Base-by-base conservation (phyloP, 2,113 vertebrate species). In the Forbesichthys papilliferus region DNA sequence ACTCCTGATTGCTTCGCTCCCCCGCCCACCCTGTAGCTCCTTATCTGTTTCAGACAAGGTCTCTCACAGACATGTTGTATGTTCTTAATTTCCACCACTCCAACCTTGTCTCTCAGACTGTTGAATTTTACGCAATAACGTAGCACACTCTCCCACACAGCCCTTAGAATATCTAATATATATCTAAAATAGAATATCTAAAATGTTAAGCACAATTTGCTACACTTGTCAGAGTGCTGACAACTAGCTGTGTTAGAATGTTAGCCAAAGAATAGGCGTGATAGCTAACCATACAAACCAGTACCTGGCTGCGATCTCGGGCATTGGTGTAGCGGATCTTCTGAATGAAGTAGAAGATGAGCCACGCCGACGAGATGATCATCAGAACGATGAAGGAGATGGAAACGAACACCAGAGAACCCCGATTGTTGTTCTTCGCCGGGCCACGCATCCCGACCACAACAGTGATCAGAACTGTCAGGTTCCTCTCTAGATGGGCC, bases 301-400 rank as follows among this genome's bases (percentile, higher is more conserved):
- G 18, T 86, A 99, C 98, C 96, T 99, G 97, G 86, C 95, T 97
- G 73, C 96, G 94, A 89, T 96, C 95, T 1, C 95, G 94, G 55
- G 95, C 92, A 48, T 92, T 96, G 71, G 94, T 95, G 84, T 96
- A 95, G 83, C 96, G 95, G 81, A 99, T 96, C 93, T 98, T 98
- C 92, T 99, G 98, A 82, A 99, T 96, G 92, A 98, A 99, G 93
- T 99, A 99, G 93, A 99, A 99, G 89, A 99, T 95, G 83, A 99
- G 94, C 98, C 98, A 99, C 0, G 97, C 96, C 3, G 96, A 97
- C 34, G 96, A 98, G 91, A 98, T 97, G 70, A 99, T 96, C 95
- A 99, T 98, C 84, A 99, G 92, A 71, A 98, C 96, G 69, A 99
- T 98, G 87, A 99, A 99, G 80, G 96, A 99, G 92, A 99, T 95